phyloP scores from a whole-genome alignment of 2,888 invertebrate species.

The Osedax frankpressi region DNA sequence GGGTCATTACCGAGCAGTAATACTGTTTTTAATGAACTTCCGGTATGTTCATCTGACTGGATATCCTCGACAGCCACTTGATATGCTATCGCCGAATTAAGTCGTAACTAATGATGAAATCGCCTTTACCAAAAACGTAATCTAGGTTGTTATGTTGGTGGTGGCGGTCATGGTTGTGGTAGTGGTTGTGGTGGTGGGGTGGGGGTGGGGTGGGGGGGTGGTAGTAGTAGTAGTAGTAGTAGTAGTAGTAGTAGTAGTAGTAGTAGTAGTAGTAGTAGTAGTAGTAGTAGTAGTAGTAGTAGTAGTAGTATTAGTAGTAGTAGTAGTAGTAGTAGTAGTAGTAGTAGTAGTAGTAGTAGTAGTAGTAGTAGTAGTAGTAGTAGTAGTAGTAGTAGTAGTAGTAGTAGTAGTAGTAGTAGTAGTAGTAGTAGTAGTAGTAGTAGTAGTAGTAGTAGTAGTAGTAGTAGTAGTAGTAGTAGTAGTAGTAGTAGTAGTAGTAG shows the following conservation, averaged over 20 bases:
- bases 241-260: slow-evolving; percentile 10
- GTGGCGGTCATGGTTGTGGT: neutral
- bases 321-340: too few species aligned
- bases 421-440: slow-evolving; percentile 20
- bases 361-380: neutral
- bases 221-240: slow-evolving; percentile 11
- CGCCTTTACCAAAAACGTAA: too few species aligned
- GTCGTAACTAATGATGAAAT: too few species aligned
- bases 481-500: slow-evolving; percentile 11
- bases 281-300: too few species aligned
- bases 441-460: slow-evolving; percentile 14
- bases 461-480: slow-evolving; percentile 11
- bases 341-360: too few species aligned
- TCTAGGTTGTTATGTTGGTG: neutral
- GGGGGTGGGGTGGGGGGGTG: neutral
- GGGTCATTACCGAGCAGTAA: too few species aligned
- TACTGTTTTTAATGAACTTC: too few species aligned
- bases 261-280: neutral
- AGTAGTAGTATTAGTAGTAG: too few species aligned
- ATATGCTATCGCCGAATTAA: too few species aligned
- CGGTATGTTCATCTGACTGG: too few species aligned
- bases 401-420: slow-evolving; percentile 20
- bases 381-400: slow-evolving; percentile 15
- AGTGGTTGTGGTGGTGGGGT: slow-evolving; percentile 2
- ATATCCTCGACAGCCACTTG: too few species aligned